Base-by-base conservation (phyloP, 2,113 vertebrate genomes). In the Misgurnus anguillicaudatus region DNA sequence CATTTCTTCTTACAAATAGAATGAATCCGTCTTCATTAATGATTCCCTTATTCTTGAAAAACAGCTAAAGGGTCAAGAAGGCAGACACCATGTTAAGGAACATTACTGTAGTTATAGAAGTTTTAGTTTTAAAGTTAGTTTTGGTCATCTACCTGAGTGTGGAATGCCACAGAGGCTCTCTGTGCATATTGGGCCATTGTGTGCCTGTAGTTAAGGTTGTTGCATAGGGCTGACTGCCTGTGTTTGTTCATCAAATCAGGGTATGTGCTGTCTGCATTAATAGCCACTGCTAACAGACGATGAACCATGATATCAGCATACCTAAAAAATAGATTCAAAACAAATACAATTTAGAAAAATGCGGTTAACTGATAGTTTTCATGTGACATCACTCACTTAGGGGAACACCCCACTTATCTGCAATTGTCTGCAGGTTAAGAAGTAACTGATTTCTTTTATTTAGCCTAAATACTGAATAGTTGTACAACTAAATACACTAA, bases 171-270 rank as follows among this genome's bases (percentile, higher is more conserved):
- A 4, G 98, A 99, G 0, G 97, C 94, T 60, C 97, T 94, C 57
- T 99, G 98, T 6, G 97, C 96, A 0, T 99, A 99, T 4, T 99
- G 98, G 78, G 98, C 90, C 98, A 99, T 99, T 91, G 98, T 99
- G 83, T 99, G 98, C 76, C 97, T 91, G 86, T 95, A 98, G 88
- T 98, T 99, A 83, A 99, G 95, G 86, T 98, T 99, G 92, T 93
- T 98, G 88, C 95, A 95, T 45, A 96, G 90, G 7, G 95, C 94
- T 0, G 96, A 91, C 73, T 96, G 93, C 83, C 97, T 98, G 60
- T 96, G 96, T 84, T 98, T 98, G 87, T 99, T 95, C 82, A 94
- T 95, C 68, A 99, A 86, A 57, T 98, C 97, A 8, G 98, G 94
- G 39, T 99, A 98, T 48, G 97, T 98, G 78, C 84, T 87, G 83